Percentiles rank a stretch among this genome's conserved stretches.
phyloP scores from a whole-genome alignment of 2,113 vertebrate genomes.

The Gopherus evgoodei region DNA sequence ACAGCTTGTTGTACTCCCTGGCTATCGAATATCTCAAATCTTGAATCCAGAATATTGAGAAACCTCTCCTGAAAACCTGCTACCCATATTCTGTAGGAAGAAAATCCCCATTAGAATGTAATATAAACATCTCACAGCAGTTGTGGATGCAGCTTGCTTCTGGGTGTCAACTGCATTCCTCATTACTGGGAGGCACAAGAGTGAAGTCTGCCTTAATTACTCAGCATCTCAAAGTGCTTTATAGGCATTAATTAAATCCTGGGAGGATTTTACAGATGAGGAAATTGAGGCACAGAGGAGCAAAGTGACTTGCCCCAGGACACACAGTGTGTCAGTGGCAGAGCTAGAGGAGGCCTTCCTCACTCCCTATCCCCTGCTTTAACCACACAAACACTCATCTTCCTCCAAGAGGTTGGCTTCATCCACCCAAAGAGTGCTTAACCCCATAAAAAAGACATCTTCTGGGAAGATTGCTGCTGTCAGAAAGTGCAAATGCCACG shows the following conservation, averaged over 20 bases:
- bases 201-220: neutral
- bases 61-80: neutral
- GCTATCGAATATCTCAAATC: neutral
- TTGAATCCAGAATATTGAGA: neutral
- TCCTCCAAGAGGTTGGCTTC: neutral
- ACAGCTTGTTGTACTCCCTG: neutral
- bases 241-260: neutral
- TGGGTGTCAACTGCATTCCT: neutral
- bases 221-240: neutral
- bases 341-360: neutral
- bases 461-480: neutral
- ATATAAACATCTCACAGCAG: neutral
- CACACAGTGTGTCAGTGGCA: neutral
- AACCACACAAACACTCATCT: fast-evolving
- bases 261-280: neutral
- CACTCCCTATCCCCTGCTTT: neutral
- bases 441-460: neutral
- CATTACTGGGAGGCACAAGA: neutral
- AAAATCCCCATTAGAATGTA: neutral
- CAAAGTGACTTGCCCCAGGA: fast-evolving
- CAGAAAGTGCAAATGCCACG: neutral
- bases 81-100: fast-evolving
- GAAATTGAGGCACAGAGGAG: neutral
- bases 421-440: neutral
- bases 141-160: neutral